Evolutionary conservation across 2,888 invertebrate species (phyloP), one percentile per base, ranked within the genome.

Genomic region (Cosmia pyralina): DNA sequence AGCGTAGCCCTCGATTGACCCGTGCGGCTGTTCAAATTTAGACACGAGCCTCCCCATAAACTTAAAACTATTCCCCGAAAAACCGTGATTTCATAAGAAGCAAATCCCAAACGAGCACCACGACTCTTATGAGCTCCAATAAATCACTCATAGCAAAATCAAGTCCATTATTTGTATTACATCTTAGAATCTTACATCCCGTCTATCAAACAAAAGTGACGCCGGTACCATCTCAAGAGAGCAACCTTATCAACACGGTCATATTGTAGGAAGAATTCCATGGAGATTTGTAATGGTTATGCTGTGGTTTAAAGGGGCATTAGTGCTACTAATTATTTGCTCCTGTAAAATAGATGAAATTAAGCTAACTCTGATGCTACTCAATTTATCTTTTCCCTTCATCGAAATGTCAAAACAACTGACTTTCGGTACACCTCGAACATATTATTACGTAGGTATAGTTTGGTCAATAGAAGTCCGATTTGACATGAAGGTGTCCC

Each of bases 101-200:
- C 4, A 38, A 38, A 6, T 38, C 46, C 22, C 68, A 22, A 69
- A 72, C 11, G 15, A 15, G 22, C 34, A 44, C 15, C 15, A 58
- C 13, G 13, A 15, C 1, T 48, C 38, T 10, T 65, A 74, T 74
- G 28, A 74, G 10, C 6, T 59, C 53, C 11, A 59, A 74, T 75
- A 66, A 74, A 75, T 74, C 74, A 75, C 58, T 74, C 38, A 28
- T 13, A 52, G 28, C 52, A 38, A 59, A 71, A 22, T 71, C 34
- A 59, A 41, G n/a, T 38, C n/a, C 6, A 34, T 50, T 38, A 52
- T 64, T 38, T 64, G 50, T 50, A 64, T n/a, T n/a, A 50, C 38
- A 38, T 64, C 48, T 48, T 34, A 64, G 48, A n/a, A 57, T 41
- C 38, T 57, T 11, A 57, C 15, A 28, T 13, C 5, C 5, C 19